Evolutionary conservation across 2,113 vertebrate genomes (phyloP), one percentile per base, ranked within the genome.

Genomic region (Corvus moneduloides): DNA sequence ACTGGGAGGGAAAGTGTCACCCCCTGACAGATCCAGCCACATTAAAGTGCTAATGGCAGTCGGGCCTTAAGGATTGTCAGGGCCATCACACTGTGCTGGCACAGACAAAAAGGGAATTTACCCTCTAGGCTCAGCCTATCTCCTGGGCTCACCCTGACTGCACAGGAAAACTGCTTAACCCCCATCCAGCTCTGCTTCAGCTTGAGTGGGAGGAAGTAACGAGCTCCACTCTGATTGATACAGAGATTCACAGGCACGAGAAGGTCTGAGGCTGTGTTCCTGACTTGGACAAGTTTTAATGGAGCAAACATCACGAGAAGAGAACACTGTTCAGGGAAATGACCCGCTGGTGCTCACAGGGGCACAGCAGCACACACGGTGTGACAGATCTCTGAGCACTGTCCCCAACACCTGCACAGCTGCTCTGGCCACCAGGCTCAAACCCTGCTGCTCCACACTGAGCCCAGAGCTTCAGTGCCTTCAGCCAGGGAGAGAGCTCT

Each of bases 331-430:
- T 33, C 59, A 63, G 37, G 27, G 43, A 52, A 86, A 63, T 0
- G 3, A 66, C 14, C 46, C 54, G 59, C 46, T 51, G 28, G 49
- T 48, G 86, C 67, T 61, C 16, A 54, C 33, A 43, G 46, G 32
- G 55, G 12, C 55, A 64, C 58, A 48, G 54, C 26, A 44, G 6
- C 46, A 74, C 41, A 3, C 4, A 4, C 24, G 8, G 64, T 0
- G 7, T 41, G 21, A 59, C 16, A 74, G 27, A 49, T 30, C 49
- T 37, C 35, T 54, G n/a, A 44, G 52, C 4, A 16, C 12, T 0
- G 0, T 3, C 48, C 73, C 61, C 2, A 13, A 12, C 27, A 44
- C 23, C 28, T 2, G 16, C 52, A 22, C 24, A 22, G 27, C 0
- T 16, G 9, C 32, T 72, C 43, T 35, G 2, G 0, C 35, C 35